Base-by-base conservation (phyloP, 2,113 vertebrate genomes). In the Melanerpes aurifrons region DNA sequence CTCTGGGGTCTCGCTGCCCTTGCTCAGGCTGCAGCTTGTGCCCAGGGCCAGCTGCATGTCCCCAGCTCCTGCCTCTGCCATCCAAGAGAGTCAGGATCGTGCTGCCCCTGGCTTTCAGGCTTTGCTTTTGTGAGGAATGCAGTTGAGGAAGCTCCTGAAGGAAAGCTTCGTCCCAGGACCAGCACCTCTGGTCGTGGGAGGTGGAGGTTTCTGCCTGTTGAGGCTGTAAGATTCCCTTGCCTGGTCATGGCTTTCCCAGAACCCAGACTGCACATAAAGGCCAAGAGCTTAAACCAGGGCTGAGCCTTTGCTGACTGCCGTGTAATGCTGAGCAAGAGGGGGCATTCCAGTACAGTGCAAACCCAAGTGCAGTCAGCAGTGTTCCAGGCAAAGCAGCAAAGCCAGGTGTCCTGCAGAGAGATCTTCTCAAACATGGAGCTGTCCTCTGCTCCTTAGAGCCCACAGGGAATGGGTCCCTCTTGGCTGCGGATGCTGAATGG, bases 101-200 rank as follows among this genome's bases (percentile, higher is more conserved):
- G 26, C 74, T 93, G 59, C 56, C 48, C 74, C 83, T 81, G 67
- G 48, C 53, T 48, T 83, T 82, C 64, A 78, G 67, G 35, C 50
- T 76, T 82, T 64, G 20, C 47, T 84, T 81, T 79, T 54, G 22
- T 83, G 70, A 48, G 59, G 63, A 72, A 59, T 53, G 28, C 50
- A 76, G 40, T 64, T 77, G 35, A 84, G 47, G 25, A 85, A 37
- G 2, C 0, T 79, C 74, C 74, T 92, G 48, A 68, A 84, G 67
- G 45, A 53, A 45, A 12, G 50, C 37, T 78, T 24, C 0, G 0
- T 73, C 20, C 31, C 29, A 47, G 45, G 16, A n/a, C 43, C 56
- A 11, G 6, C 19, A 9, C 74, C 57, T 94, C 54, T 72, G 66
- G 6, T 67, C 82, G n/a, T 8, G 40, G 29, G 72, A 63, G 21